phyloP scores from a whole-genome alignment of 1,140 invertebrate species.

The Plutomurus gul region DNA sequence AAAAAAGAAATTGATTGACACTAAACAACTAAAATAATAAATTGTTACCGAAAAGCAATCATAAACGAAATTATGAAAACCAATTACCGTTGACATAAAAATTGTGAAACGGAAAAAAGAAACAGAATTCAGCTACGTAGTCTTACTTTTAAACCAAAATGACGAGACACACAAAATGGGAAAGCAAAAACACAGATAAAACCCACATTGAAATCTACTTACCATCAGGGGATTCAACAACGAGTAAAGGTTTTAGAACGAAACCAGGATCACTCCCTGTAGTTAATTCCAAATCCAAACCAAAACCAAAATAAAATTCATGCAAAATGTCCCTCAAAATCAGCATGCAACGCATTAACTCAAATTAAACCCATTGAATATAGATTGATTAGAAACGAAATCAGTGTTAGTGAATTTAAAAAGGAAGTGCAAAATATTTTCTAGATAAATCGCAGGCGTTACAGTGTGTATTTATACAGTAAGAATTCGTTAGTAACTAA shows the following conservation, averaged over 20 bases:
- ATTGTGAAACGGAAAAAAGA: no score
- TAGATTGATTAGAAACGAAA: not conserved
- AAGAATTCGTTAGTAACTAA: no score
- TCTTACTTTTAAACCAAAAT: not conserved
- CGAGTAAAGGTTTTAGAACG: slow-evolving; percentile 30
- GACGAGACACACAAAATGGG: not conserved
- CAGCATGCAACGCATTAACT: not conserved
- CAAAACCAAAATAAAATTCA: slow-evolving; percentile 6
- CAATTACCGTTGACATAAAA: no score
- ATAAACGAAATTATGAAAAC: no score
- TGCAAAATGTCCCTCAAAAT: not conserved
- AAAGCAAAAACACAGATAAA: not conserved
- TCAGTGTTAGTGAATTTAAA: not conserved
- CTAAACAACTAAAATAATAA: not conserved
- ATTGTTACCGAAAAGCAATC: no score
- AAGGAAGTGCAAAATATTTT: no score
- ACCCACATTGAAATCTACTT: slow-evolving; percentile 25
- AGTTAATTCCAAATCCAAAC: not conserved
- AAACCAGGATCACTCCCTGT: slow-evolving; percentile 47
- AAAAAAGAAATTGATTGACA: not conserved
- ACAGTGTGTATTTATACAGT: no score
- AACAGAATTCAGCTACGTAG: no score
- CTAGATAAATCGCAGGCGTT: no score
- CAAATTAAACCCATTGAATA: not conserved
- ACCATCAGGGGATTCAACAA: slow-evolving; percentile 36